Conservation (phyloP, 2,113 vertebrate genomes). For the Malaclemys terrapin region DNA sequence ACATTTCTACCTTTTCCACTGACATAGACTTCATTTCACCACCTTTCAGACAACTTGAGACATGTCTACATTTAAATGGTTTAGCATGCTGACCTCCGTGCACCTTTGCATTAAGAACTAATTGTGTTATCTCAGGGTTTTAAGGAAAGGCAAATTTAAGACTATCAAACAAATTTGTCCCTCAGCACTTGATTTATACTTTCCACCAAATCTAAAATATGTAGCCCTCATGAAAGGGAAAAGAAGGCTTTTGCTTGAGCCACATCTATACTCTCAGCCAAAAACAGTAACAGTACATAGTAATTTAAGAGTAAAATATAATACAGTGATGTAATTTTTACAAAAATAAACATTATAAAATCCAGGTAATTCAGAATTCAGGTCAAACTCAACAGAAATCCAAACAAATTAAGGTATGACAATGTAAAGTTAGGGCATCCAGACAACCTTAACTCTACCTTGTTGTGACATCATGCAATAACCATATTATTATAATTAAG, state of each 20-base stretch:
- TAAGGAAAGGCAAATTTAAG: slow-evolving; percentile 17
- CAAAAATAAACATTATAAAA: not conserved
- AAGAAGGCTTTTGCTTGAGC: not conserved
- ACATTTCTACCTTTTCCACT: not conserved
- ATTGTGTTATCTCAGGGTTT: not conserved
- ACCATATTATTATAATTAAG: not conserved
- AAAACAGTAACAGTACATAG: not conserved
- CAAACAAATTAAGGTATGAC: not conserved
- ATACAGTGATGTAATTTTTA: not conserved
- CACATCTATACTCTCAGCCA: not conserved
- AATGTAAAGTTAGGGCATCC: not conserved
- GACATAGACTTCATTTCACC: not conserved
- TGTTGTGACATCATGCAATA: slow-evolving; percentile 27
- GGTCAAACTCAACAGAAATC: not conserved
- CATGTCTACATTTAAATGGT: not conserved
- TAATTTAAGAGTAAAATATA: not conserved
- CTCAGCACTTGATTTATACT: not conserved
- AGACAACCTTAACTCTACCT: not conserved
- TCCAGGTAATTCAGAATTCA: not conserved
- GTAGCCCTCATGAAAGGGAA: not conserved
- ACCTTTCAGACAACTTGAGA: not conserved
- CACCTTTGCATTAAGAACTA: not conserved
- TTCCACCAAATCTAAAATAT: not conserved
- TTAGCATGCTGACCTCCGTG: not conserved
- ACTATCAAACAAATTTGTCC: not conserved